Evolutionary conservation across 2,113 vertebrate species (phyloP).

Genomic region (Apus apus): DNA sequence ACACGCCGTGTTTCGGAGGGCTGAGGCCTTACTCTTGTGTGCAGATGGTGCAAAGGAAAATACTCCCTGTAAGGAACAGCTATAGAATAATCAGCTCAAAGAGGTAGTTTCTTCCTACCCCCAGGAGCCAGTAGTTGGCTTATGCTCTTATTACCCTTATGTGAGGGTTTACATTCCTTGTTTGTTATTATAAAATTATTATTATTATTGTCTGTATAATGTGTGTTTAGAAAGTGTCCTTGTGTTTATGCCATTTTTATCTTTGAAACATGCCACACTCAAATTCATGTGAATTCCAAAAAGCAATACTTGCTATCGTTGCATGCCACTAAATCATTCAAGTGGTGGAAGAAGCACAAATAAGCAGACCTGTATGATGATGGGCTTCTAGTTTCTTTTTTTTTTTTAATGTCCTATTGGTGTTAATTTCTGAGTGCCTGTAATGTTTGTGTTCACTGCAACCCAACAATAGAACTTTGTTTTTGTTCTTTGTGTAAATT

Average conservation of each 20-base stretch:
- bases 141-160: too few species aligned
- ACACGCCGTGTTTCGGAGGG: background rate
- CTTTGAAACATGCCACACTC: background rate
- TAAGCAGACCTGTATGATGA: background rate
- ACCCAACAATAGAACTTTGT: conserved; percentile 65
- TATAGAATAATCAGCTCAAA: background rate
- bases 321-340: background rate
- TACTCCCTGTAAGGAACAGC: background rate
- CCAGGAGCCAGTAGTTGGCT: background rate
- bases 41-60: background rate
- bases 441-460: conserved; percentile 60
- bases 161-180: background rate
- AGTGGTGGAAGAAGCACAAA: background rate
- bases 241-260: background rate
- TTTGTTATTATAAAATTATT: background rate
- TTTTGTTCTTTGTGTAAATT: conserved; percentile 69
- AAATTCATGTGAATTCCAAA: background rate
- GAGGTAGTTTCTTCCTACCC: background rate
- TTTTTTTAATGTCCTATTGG: background rate
- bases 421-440: conserved; percentile 58
- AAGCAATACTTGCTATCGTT: background rate
- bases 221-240: background rate
- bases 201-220: background rate
- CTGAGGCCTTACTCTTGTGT: background rate
- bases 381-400: background rate